phyloP scores from a whole-genome alignment of 2,888 invertebrate species.

The Mythimna vitellina region DNA sequence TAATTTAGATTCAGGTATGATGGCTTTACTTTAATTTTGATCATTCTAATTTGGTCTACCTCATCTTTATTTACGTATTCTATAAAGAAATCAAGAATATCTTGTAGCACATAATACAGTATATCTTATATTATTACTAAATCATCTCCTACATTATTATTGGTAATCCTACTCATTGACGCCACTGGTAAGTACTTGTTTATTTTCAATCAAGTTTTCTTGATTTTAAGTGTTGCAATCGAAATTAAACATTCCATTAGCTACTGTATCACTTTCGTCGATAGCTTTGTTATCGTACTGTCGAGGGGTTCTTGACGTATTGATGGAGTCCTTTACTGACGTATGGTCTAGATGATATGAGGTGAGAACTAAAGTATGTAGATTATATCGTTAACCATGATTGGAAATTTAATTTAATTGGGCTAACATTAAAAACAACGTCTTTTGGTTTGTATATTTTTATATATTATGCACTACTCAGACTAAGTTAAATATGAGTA shows the following conservation, averaged over 20 bases:
- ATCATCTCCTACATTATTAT: background rate
- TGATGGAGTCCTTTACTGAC: slow-evolving; percentile 23
- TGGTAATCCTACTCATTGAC: slow-evolving; percentile 11
- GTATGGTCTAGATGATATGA: background rate
- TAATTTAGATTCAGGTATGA: no score
- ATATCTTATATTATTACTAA: background rate
- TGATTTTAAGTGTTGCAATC: slow-evolving; percentile 38
- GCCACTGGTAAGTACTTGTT: slow-evolving; percentile 18
- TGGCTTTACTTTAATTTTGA: no score
- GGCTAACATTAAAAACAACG: background rate
- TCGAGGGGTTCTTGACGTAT: slow-evolving; percentile 7
- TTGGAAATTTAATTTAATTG: background rate
- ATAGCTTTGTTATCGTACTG: slow-evolving; percentile 33
- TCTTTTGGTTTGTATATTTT: background rate
- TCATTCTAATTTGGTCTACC: no score
- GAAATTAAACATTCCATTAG: slow-evolving; percentile 36
- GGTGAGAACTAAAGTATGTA: slow-evolving; percentile 4
- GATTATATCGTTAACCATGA: background rate
- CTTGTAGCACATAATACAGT: no score
- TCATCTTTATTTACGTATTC: no score
- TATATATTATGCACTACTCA: background rate
- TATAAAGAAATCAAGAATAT: no score
- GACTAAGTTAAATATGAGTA: slow-evolving; percentile 9
- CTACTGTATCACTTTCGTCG: slow-evolving; percentile 39
- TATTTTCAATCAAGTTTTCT: slow-evolving; percentile 29